A percentile compares a stretch with the other conserved stretches of the same genome.
Conservation (phyloP, 2,113 vertebrate species). For the Gymnogyps californianus region DNA sequence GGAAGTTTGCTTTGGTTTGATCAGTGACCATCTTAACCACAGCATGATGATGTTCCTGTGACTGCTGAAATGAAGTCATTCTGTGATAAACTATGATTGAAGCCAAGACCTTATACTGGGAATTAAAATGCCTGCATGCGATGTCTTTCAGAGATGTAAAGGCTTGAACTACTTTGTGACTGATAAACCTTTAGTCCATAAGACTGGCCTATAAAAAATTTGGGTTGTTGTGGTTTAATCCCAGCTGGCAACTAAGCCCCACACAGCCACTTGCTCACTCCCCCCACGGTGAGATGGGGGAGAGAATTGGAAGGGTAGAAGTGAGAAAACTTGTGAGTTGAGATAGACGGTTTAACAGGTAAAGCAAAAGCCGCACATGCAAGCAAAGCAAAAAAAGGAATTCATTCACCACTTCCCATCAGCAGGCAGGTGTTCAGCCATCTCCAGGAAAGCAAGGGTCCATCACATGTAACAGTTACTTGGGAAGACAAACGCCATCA, state of each 20-base stretch:
- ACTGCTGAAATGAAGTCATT: not conserved
- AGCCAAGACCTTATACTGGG: not conserved
- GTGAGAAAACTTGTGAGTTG: not conserved
- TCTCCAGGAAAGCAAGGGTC: not conserved
- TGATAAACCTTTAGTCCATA: not conserved
- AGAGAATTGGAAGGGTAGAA: not conserved
- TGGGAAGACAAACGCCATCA: not conserved
- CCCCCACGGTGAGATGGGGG: not conserved
- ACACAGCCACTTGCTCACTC: not conserved
- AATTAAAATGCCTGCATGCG: not conserved
- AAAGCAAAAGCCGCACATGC: not conserved
- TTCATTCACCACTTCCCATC: accelerated
- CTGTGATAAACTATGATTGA: not conserved
- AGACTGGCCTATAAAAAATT: not conserved
- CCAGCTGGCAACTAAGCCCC: not conserved
- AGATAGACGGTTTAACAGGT: not conserved
- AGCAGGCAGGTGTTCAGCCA: not conserved
- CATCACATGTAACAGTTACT: accelerated
- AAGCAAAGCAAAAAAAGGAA: not conserved
- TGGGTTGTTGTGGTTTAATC: not conserved
- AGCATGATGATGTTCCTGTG: not conserved
- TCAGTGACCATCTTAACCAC: not conserved
- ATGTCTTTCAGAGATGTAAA: not conserved
- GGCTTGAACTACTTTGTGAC: not conserved
- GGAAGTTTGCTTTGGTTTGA: not conserved